phyloP scores from a whole-genome alignment of 2,113 vertebrate species.

The Nycticebus coucang region DNA sequence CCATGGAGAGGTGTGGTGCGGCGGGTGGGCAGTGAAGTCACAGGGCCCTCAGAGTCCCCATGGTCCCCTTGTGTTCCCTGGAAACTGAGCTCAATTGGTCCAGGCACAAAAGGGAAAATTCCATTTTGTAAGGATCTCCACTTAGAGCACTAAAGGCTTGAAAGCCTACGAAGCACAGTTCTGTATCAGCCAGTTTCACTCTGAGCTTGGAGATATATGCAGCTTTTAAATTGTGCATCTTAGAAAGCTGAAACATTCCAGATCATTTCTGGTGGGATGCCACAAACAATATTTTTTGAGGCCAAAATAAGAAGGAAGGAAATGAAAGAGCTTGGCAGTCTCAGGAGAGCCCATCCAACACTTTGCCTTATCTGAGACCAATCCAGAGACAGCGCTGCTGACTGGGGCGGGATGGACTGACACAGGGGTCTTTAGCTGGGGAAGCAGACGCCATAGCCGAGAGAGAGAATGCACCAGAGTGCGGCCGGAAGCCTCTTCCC shows the following conservation, averaged over 20 bases:
- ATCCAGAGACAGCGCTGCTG: neutral
- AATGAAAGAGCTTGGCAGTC: neutral
- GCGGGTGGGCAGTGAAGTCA: neutral
- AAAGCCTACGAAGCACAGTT: slow-evolving; percentile 4
- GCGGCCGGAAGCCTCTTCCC: slow-evolving; percentile 59
- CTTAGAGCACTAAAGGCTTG: neutral
- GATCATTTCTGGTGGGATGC: slow-evolving; percentile 18
- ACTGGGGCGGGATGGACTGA: slow-evolving; percentile 38
- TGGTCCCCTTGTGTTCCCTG: neutral
- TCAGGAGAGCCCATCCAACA: slow-evolving; percentile 16
- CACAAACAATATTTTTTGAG: slow-evolving; percentile 43
- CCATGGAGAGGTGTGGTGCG: neutral
- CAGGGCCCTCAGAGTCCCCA: neutral
- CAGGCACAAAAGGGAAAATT: neutral
- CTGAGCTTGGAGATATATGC: neutral
- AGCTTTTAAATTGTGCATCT: slow-evolving; percentile 26
- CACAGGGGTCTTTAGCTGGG: neutral
- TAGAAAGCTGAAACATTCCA: neutral
- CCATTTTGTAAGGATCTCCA: neutral
- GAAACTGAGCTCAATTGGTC: neutral
- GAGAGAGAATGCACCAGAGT: slow-evolving; percentile 44
- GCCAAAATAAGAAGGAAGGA: fast-evolving
- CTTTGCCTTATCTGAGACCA: neutral
- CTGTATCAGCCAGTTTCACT: neutral
- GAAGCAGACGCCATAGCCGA: neutral